These are phyloP conservation scores for Lucilia sericata DNA, from an alignment of 1,140 invertebrate genomes.

Conservation along the genomic window DNA sequence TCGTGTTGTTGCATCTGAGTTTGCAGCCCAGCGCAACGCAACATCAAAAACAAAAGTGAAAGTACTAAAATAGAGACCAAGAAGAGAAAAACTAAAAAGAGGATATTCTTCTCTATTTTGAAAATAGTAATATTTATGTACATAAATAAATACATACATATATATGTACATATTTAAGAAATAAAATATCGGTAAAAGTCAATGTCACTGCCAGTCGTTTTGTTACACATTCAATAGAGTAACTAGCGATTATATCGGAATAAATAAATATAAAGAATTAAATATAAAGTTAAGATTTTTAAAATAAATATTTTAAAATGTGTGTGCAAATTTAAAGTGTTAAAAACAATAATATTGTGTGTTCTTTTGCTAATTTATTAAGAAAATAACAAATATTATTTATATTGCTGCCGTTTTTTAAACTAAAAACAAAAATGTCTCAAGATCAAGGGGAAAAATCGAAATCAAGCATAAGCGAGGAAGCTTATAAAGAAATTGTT, in stretches of 20 bases:
- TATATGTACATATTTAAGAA: too few relatives aligned
- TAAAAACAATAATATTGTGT: not conserved
- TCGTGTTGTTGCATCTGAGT: not conserved
- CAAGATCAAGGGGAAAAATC: constrained; percentile 52
- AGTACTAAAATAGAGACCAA: not conserved
- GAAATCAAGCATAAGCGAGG: constrained; percentile 60
- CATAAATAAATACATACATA: not conserved
- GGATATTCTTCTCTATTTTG: not conserved
- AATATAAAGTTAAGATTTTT: not conserved
- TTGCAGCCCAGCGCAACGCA: not conserved
- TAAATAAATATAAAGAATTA: not conserved
- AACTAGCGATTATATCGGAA: not conserved
- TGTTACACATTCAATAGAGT: not conserved
- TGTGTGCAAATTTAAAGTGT: not conserved
- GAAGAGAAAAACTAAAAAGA: constrained; percentile 10
- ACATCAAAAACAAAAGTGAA: not conserved
- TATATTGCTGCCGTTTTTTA: not conserved
- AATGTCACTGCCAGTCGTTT: not conserved
- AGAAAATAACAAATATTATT: constrained; percentile 10
- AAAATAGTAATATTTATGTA: not conserved
- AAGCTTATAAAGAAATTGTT: constrained; percentile 62
- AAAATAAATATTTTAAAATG: not conserved
- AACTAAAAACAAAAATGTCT: constrained; percentile 9
- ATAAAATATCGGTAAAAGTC: constrained; percentile 21
- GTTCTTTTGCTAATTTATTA: not conserved